Evolutionary conservation across 2,113 vertebrate species (phyloP), one percentile per base, ranked within the genome.

Genomic region (Hippocampus mohnikei): DNA sequence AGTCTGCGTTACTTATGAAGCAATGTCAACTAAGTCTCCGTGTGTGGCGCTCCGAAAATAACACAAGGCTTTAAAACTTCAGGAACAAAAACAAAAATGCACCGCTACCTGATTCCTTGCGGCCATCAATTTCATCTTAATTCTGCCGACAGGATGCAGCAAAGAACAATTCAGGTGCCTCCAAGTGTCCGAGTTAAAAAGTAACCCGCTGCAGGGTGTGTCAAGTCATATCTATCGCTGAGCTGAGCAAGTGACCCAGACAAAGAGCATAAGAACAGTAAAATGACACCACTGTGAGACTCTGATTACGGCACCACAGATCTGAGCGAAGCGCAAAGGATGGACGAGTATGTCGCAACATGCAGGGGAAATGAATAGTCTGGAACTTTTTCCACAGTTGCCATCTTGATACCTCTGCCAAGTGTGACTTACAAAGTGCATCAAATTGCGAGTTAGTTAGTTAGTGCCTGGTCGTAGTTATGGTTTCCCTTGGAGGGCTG

Each of bases 181-280:
- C 48, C 27, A 33, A 53, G 66, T 21, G 66, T 33, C 33, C 25
- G 2, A 37, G 65, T 67, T 50, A 67, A 67, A 67, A 33, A 53
- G 20, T 67, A 52, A 67, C 66, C 48, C 10, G n/a, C 37, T 48
- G 27, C 65, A 29, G 46, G 65, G 65, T 50, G 27, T 37, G 27
- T 52, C 65, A 33, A 20, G 16, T 67, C 15, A 48, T 65, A 65
- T 65, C 62, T 65, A 21, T 33, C 52, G 25, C 44, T 27, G 44
- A 66, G 25, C 44, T 27, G 44, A 66, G 42, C 10, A 25, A 15
- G 20, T 21, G 60, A 21, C 60, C 60, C 42, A 65, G 46, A 50
- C 44, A 67, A 37, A 46, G 41, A 67, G 46, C 46, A 33, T 21
- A 15, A 37, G 29, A n/a, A 52, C 10, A 1, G 27, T 37, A n/a